phyloP scores from a whole-genome alignment of 2,113 vertebrate species.

The Nyctereutes procyonoides region DNA sequence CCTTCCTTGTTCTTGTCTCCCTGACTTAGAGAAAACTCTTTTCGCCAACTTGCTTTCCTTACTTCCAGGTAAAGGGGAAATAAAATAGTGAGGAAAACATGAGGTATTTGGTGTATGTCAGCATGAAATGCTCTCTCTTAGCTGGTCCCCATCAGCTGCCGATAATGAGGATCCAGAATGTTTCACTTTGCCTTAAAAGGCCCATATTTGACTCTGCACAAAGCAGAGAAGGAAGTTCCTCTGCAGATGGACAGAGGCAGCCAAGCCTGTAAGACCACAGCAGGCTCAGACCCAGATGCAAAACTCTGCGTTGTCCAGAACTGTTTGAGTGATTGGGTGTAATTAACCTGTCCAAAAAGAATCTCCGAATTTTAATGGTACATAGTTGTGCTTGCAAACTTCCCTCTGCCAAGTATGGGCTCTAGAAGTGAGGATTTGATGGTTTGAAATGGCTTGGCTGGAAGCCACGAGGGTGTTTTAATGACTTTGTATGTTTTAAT shows the following conservation, averaged over 20 bases:
- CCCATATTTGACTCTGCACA: not conserved
- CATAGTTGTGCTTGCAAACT: slow-evolving; percentile 32
- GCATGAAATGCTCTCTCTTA: not conserved
- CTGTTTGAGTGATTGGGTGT: slow-evolving; percentile 45
- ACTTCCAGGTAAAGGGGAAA: not conserved
- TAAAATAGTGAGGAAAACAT: not conserved
- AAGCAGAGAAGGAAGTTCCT: not conserved
- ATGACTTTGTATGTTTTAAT: slow-evolving; percentile 58
- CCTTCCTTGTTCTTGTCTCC: not conserved
- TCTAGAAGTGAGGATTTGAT: slow-evolving; percentile 19
- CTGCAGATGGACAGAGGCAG: not conserved
- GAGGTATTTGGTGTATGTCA: not conserved
- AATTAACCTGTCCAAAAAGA: slow-evolving; percentile 51
- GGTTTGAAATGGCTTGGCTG: slow-evolving; percentile 35
- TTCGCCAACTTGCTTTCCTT: not conserved
- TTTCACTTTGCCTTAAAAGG: slow-evolving; percentile 9
- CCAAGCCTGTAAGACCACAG: not conserved
- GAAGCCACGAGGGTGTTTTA: slow-evolving; percentile 39
- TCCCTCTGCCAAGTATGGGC: slow-evolving; percentile 23
- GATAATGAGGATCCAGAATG: not conserved
- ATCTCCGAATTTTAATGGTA: not conserved
- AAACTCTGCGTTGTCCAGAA: slow-evolving; percentile 25
- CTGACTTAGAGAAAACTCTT: not conserved
- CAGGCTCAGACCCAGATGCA: not conserved
- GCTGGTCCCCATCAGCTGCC: not conserved